Conservation (phyloP, 2,113 vertebrate genomes). For the Gadus chalcogrammus region DNA sequence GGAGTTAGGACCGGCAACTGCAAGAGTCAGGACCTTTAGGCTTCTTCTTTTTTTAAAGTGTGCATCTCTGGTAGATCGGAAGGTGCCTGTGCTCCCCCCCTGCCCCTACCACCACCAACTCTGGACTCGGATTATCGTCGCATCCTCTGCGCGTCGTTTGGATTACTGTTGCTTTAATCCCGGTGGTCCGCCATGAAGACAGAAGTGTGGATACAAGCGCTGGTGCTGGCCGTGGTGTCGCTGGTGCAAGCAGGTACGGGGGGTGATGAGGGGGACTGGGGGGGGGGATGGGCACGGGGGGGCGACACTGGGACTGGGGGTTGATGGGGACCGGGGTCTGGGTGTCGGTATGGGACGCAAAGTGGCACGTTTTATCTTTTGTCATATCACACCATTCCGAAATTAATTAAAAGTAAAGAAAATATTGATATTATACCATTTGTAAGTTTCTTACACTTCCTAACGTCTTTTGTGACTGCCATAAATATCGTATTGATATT, state of each 20-base stretch:
- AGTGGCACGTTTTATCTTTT: no score
- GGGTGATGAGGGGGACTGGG: not conserved
- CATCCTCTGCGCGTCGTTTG: no score
- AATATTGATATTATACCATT: no score
- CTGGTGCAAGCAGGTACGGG: slow-evolving; percentile 63
- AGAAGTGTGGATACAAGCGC: slow-evolving; percentile 62
- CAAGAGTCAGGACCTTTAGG: slow-evolving; percentile 60
- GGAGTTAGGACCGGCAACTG: slow-evolving; percentile 37
- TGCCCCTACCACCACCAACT: slow-evolving; percentile 42
- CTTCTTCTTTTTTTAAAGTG: slow-evolving; percentile 42
- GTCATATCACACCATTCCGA: no score
- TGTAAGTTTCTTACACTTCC: no score
- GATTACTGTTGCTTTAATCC: not conserved
- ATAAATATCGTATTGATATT: no score
- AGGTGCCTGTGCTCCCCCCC: slow-evolving; percentile 33
- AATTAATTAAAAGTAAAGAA: no score
- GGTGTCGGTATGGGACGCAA: no score
- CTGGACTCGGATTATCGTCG: slow-evolving; percentile 39
- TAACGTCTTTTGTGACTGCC: no score
- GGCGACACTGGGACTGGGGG: no score
- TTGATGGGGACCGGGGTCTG: no score
- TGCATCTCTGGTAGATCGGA: slow-evolving; percentile 47
- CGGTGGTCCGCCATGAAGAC: slow-evolving; percentile 53
- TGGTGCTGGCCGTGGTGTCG: slow-evolving; percentile 58
- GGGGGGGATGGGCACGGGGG: no score